Base-by-base conservation (phyloP, 1,140 invertebrate species). In the Hyles euphorbiae region DNA sequence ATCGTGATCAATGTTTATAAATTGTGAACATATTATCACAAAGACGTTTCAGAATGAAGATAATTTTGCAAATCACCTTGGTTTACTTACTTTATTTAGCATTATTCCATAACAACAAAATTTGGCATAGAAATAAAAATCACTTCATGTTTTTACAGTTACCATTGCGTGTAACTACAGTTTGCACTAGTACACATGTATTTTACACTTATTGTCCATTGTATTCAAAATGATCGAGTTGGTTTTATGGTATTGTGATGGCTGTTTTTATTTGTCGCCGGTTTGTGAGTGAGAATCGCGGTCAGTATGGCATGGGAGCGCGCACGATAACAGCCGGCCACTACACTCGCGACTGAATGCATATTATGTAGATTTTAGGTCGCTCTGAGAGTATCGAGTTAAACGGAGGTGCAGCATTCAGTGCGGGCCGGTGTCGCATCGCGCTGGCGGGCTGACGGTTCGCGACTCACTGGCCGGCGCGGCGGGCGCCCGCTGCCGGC, bases 271-370 rank as follows among this genome's bases (percentile, higher is more conserved):
- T 40, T 40, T 40, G 36, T 40, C 36, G 36, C 36, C 36, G 36
- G 36, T 40, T 40, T 49, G 33, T 58, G 50, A 57, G 40, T 51
- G 40, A 43, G 36, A 40, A 61, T 61, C 50, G 51, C 54, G 58
- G 46, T 48, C 6, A 54, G 54, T 60, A 49, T 61, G 63, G 54
- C 48, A 55, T 43, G 48, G 36, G 40, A 44, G 58, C 43, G 56
- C 47, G 56, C 65, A 62, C 65, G 68, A 57, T 48, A 22, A 11
- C 45, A 36, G 50, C 40, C 54, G 40, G 61, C 22, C 12, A 10
- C 34, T 48, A 52, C 49, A 36, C 53, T 53, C 53, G 61, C 68
- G 61, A 62, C 64, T 67, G 50, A 53, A 53, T 46, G 61, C 34
- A 22, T 40, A 11, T 52, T 45, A 33, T 51, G 48, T 40, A 49